Base-by-base conservation (phyloP, 2,797 vertebrate genomes). In the Paguma larvata region DNA sequence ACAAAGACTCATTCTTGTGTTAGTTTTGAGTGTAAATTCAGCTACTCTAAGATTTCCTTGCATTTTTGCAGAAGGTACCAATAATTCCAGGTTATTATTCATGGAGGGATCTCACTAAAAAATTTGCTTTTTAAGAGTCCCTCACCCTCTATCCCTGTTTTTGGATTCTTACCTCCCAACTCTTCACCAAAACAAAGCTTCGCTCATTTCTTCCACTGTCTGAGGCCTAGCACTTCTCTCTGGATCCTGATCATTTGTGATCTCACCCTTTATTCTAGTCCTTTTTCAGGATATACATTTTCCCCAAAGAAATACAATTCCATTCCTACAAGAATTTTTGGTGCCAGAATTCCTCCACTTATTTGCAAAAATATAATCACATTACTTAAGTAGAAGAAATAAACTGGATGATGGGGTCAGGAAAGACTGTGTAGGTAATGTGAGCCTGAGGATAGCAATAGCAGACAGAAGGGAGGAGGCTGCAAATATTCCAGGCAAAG, bases 331-430 rank as follows among this genome's bases (percentile, higher is more conserved):
- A 88, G 56, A 46, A 59, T 85, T 89, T 97, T 27, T 97, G 41
- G 15, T 84, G 27, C 46, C 63, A 97, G 21, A 92, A 91, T 89
- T 91, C 67, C 15, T 72, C 48, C 53, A 83, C 8, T 82, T 85
- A 12, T 32, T 93, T 95, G 94, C 6, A 92, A 65, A 90, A 89
- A 79, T 30, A 56, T 46, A 92, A 51, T 78, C 30, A 51, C 30
- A 92, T 82, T 72, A 56, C 41, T 44, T 91, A 75, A 67, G 32
- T 34, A 75, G 89, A 92, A 96, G 56, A 91, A 95, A 94, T 91
- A 93, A 84, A 72, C 18, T 95, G 10, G 25, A 51, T 90, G 15
- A 72, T 32, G 14, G 25, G 16, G 6, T 75, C 32, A 89, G 23
- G 38, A 86, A 91, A 92, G 65, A 8, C 34, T 90, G 16, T 75